Evolutionary conservation across 2,888 invertebrate genomes (phyloP), one percentile per base, ranked within the genome.

Genomic region (Metacarcinus magister): DNA sequence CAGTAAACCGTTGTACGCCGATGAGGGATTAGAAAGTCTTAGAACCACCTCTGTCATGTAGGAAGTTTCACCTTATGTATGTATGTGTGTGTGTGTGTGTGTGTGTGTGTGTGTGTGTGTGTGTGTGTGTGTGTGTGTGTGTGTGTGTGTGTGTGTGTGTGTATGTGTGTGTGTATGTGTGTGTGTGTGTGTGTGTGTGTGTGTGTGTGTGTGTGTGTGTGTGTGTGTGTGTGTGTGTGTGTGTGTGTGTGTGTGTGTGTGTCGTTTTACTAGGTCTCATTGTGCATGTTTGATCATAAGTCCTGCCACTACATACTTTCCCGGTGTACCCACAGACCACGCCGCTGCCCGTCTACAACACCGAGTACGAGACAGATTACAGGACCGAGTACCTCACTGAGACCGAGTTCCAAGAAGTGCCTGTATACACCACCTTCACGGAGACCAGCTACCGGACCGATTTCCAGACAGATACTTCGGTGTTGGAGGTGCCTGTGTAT

Each of bases 361-460:
- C 96, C 43, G 87, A 96, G 48, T 96, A 95, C 95, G 94, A 94
- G 89, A 96, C 96, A 3, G 94, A 93, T 16, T 96, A 89, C 93
- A 13, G 92, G 46, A 96, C 96, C 0, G 67, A 96, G 43, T 96
- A 95, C 93, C n/a, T 96, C 10, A 96, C 96, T 0, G 96, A 96
- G 93, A 96, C 96, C 0, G 92, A 94, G 60, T 96, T 87, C 67
- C 92, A 96, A 60, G 95, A 96, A 13, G 95, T 96, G 16, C 96
- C 96, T 16, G 94, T 95, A 19, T 95, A 93, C 89, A 96, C 96
- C 0, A 96, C 96, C 43, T 19, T 89, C n/a, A 87, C 89, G 19
- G 93, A 89, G 90, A 95, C 95, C n/a, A n/a, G 92, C n/a, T 95
- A 95, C 48, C n/a, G 67, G 67, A 96, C 96, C 8, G 92, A 95